Conservation (phyloP, 2,113 vertebrate species). For the Notarius lentiginosus region DNA sequence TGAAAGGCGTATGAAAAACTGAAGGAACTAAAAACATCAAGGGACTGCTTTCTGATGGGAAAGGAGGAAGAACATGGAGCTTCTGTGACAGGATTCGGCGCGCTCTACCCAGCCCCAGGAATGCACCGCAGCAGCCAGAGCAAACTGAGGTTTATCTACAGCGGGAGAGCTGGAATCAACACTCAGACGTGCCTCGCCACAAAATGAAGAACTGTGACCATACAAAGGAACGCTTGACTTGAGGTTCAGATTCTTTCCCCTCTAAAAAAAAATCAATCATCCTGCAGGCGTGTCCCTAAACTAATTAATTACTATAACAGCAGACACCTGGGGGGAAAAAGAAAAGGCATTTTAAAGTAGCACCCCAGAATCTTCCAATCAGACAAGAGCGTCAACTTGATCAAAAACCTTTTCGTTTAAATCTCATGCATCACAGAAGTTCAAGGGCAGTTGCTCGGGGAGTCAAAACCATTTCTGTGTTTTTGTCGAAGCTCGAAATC, state of each 20-base stretch:
- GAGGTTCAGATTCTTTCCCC: conserved; percentile 40
- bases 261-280: neutral
- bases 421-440: neutral
- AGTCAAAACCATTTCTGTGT: neutral
- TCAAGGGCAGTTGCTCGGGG: neutral
- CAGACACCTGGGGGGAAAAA: neutral
- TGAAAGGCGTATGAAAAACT: neutral
- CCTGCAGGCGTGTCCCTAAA: conserved; percentile 11
- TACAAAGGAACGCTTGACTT: conserved; percentile 51
- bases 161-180: conserved; percentile 48
- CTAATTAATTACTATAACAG: conserved; percentile 26
- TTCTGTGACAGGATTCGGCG: neutral
- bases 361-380: neutral
- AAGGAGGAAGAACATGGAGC: conserved; percentile 5
- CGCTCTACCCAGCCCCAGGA: conserved; percentile 25
- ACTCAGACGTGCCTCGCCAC: conserved; percentile 47
- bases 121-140: conserved; percentile 50
- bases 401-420: neutral
- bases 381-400: neutral
- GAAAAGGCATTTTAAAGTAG: neutral
- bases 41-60: neutral
- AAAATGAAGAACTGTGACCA: conserved; percentile 45
- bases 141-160: conserved; percentile 57
- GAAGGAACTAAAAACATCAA: neutral
- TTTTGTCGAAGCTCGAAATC: neutral